phyloP scores from a whole-genome alignment of 64 coral and sea anemone species.

The Pocillopora damicornis region DNA sequence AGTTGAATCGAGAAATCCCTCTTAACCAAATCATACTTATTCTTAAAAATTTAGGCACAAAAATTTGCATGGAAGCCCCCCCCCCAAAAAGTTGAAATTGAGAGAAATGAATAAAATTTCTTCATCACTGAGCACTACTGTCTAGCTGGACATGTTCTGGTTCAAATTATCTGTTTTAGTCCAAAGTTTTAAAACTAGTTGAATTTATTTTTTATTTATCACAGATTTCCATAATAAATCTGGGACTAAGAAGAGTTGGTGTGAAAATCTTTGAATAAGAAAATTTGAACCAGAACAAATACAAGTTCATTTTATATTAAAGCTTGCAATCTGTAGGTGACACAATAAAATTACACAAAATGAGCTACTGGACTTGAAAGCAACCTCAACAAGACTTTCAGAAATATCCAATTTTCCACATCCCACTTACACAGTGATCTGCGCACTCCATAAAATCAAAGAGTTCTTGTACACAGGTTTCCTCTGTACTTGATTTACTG shows the following conservation, averaged over 20 bases:
- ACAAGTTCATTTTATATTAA: not conserved
- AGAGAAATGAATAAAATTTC: no score
- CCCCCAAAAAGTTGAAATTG: no score
- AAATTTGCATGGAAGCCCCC: no score
- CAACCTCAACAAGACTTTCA: not conserved
- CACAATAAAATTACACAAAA: no score
- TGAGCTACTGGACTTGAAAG: not conserved
- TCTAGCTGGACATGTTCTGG: no score
- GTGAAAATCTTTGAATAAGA: not conserved
- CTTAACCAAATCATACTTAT: no score
- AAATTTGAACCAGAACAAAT: not conserved
- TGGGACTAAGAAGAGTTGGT: not conserved
- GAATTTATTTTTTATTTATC: no score
- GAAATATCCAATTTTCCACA: not conserved
- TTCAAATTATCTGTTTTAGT: not conserved
- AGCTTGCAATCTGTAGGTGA: no score
- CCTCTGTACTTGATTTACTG: constrained; percentile 74
- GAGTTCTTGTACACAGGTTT: constrained; percentile 92
- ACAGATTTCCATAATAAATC: not conserved
- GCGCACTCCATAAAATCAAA: constrained; percentile 91
- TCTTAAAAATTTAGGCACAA: no score
- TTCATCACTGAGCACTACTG: no score
- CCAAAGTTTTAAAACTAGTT: no score
- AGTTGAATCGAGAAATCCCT: no score
- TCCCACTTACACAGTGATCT: constrained; percentile 91